A percentile compares a stretch with the other conserved stretches of the same genome.
Evolutionary conservation across 92 coral and sea anemone species (phyloP).

Genomic region (Micromussa lordhowensis): DNA sequence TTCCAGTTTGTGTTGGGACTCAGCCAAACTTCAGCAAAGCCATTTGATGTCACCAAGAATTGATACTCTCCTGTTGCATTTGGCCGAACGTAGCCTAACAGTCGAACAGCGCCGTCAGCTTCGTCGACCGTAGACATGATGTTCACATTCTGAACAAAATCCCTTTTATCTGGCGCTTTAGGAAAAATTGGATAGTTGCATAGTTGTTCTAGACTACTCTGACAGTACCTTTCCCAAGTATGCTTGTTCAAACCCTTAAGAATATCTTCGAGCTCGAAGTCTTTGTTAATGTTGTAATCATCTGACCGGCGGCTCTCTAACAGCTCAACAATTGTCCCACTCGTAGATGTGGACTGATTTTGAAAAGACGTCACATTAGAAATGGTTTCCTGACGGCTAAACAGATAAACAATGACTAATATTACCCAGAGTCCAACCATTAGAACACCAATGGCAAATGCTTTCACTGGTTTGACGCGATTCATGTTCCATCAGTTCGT

Average conservation of each 20-base stretch:
- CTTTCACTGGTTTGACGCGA: background rate
- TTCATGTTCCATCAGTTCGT: background rate
- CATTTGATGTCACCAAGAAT: constrained; percentile 57
- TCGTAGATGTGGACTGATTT: background rate
- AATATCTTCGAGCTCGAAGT: background rate
- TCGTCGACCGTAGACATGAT: background rate
- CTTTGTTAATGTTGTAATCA: background rate
- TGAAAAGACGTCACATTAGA: background rate
- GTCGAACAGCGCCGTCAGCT: constrained; percentile 8
- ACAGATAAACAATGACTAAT: background rate
- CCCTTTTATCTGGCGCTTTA: constrained; percentile 53
- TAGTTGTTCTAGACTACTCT: constrained; percentile 36
- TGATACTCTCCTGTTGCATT: constrained; percentile 45
- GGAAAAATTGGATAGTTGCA: constrained; percentile 65
- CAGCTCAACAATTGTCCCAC: background rate
- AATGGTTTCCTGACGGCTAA: constrained; percentile 12
- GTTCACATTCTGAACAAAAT: constrained; percentile 19
- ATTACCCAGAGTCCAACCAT: constrained; percentile 13
- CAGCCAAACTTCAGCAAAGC: constrained; percentile 61
- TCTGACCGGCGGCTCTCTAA: background rate
- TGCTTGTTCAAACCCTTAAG: constrained; percentile 50
- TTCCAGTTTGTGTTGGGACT: constrained; percentile 46
- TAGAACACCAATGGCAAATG: background rate
- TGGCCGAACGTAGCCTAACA: constrained; percentile 65
- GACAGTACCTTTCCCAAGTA: constrained; percentile 47